A percentile compares a stretch with the other conserved stretches of the same genome.
Conservation (phyloP, 2,888 invertebrate species). For the Gerris lacustris region DNA sequence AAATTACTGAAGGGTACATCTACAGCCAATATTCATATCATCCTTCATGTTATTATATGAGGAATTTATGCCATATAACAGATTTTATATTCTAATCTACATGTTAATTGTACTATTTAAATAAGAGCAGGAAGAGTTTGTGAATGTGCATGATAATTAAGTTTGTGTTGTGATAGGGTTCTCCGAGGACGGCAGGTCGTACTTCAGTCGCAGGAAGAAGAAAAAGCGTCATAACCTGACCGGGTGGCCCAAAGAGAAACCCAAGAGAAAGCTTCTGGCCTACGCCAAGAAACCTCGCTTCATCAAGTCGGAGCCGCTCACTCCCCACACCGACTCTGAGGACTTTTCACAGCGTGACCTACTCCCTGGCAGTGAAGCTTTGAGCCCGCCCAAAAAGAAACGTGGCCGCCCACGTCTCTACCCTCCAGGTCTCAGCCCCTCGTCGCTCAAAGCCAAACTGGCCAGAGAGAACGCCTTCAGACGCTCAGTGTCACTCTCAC, state of each 20-base stretch:
- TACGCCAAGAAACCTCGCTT: conserved; percentile 26
- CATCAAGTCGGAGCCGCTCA: background rate
- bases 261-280: conserved; percentile 32
- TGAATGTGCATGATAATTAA: too few relatives aligned
- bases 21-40: too few relatives aligned
- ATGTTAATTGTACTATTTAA: too few relatives aligned
- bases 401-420: conserved; percentile 15
- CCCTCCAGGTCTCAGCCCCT: conserved; percentile 3
- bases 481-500: background rate
- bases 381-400: background rate
- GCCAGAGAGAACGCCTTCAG: background rate
- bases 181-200: conserved; percentile 27
- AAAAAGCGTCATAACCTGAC: conserved; percentile 59
- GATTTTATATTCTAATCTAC: too few relatives aligned
- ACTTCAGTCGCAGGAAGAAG: conserved; percentile 42
- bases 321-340: background rate
- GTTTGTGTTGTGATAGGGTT: conserved; percentile 16
- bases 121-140: too few relatives aligned
- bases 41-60: too few relatives aligned
- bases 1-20: too few relatives aligned
- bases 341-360: conserved; percentile 8
- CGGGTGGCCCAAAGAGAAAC: conserved; percentile 56
- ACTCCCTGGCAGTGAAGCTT: background rate
- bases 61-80: too few relatives aligned
- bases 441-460: background rate